These are phyloP conservation scores for Euphydryas editha DNA, from an alignment of 2,888 invertebrate genomes.

Conservation along the genomic window DNA sequence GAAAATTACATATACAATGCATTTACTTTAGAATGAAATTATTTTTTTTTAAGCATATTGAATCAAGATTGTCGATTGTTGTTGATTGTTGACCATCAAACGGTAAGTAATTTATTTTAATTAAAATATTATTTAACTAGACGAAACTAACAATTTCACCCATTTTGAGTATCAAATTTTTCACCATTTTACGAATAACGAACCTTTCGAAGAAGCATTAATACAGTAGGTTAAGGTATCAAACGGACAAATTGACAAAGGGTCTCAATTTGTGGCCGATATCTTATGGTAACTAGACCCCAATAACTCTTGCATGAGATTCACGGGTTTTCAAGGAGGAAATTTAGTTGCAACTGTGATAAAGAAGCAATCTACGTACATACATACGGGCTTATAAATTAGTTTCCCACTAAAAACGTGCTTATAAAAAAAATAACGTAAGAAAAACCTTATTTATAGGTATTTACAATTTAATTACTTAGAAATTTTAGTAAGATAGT, in stretches of 20 bases:
- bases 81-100: background rate
- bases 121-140: background rate
- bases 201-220: background rate
- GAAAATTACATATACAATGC: background rate
- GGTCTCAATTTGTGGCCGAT: slow-evolving; percentile 66
- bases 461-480: no score
- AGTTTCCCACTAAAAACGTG: background rate
- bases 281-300: slow-evolving; percentile 67
- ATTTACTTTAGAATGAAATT: background rate
- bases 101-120: background rate
- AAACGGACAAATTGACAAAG: slow-evolving; percentile 67
- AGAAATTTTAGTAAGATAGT: no score
- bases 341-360: slow-evolving; percentile 1
- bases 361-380: background rate
- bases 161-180: no score
- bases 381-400: background rate
- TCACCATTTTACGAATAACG: background rate
- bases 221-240: slow-evolving; percentile 50
- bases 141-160: background rate
- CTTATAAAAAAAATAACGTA: no score
- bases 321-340: slow-evolving; percentile 57
- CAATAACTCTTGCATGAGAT: slow-evolving; percentile 66
- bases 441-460: no score
- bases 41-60: background rate
- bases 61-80: background rate